A percentile compares a stretch with the other conserved stretches of the same genome.
Evolutionary conservation across 2,888 invertebrate genomes (phyloP).

Genomic region (Rhamnusium bicolor): DNA sequence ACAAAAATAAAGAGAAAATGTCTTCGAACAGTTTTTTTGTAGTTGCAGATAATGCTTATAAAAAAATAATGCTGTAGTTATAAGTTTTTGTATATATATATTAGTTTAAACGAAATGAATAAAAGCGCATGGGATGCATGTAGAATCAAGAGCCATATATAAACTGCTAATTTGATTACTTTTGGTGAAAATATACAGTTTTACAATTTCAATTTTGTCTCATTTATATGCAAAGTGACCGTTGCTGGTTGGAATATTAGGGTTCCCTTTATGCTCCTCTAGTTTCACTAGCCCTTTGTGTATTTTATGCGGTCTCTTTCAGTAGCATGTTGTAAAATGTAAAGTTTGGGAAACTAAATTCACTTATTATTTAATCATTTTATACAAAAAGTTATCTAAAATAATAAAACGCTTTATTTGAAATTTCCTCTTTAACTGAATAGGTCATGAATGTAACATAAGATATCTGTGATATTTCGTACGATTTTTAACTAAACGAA

Average conservation of each 20-base stretch:
- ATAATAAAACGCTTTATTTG: background rate
- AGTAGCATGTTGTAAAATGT: conserved; percentile 47
- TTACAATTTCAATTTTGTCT: conserved; percentile 66
- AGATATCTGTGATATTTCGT: no score
- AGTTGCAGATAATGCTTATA: no score
- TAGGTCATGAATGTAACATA: no score
- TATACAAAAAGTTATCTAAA: background rate
- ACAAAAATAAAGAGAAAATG: no score
- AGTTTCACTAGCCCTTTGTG: conserved; percentile 61
- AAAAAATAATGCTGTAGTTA: background rate
- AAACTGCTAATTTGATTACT: conserved; percentile 63
- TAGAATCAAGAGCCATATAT: conserved; percentile 49
- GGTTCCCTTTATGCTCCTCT: conserved; percentile 61
- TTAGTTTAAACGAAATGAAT: background rate
- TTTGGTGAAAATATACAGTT: conserved; percentile 62
- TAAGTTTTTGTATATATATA: background rate
- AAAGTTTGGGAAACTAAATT: conserved; percentile 29
- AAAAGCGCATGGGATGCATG: conserved; percentile 45
- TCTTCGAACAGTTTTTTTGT: no score
- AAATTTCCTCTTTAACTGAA: background rate
- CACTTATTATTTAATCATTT: background rate
- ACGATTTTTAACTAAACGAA: no score
- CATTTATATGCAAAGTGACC: conserved; percentile 68
- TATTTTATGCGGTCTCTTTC: conserved; percentile 50
- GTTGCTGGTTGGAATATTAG: conserved; percentile 61